Conservation (phyloP, 2,888 invertebrate genomes). For the Chymomyza amoena region DNA sequence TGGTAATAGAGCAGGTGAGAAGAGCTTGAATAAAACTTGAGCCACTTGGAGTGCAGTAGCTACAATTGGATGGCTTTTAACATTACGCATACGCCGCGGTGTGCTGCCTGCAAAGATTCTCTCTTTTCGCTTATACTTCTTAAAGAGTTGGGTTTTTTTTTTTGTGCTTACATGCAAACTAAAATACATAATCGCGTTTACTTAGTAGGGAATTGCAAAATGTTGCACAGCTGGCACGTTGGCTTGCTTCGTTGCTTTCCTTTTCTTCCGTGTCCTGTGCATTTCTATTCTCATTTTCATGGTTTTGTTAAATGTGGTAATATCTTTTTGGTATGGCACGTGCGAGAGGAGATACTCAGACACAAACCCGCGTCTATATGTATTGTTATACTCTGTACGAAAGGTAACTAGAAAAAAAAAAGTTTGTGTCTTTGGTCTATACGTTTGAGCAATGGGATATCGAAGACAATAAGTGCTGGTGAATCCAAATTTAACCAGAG, state of each 20-base stretch:
- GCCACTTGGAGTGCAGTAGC: background rate
- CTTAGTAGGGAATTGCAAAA: background rate
- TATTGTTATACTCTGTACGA: too few species aligned
- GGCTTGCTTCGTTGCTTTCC: conserved; percentile 18
- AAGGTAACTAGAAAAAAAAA: too few species aligned
- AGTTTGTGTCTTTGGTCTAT: too few species aligned
- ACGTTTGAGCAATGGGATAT: too few species aligned
- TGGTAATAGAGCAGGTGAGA: background rate
- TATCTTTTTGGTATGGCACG: conserved; percentile 46
- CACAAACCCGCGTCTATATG: conserved; percentile 1
- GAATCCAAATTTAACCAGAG: too few species aligned
- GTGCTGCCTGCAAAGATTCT: background rate
- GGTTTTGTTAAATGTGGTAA: conserved; percentile 55
- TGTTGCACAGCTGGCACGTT: conserved; percentile 10
- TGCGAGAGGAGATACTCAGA: conserved; percentile 31
- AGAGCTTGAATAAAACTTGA: background rate
- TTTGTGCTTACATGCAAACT: conserved; percentile 11
- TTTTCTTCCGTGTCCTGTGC: conserved; percentile 30
- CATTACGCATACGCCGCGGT: conserved; percentile 55
- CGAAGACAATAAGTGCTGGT: too few species aligned
- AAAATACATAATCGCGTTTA: conserved; percentile 3
- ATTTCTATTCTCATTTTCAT: conserved; percentile 28
- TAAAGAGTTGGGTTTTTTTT: background rate
- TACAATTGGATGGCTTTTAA: conserved; percentile 25
- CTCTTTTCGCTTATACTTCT: conserved; percentile 17